Evolutionary conservation across 2,797 vertebrate species (phyloP).

Genomic region (Hyperoplus lanceolatus): DNA sequence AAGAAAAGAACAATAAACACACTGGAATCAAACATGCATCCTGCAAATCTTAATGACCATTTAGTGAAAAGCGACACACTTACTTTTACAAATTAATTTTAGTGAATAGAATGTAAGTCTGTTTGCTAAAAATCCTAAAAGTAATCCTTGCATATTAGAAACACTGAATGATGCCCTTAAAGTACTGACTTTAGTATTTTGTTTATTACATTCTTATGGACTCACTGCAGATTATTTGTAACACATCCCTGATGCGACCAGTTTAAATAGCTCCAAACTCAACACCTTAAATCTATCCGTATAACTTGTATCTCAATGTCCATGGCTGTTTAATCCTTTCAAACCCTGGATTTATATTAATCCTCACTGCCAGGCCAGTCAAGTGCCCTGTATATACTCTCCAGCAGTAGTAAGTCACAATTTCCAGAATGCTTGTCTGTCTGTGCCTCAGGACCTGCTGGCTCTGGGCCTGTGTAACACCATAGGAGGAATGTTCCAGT

Average conservation of each 20-base stretch:
- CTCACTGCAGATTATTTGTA: not conserved
- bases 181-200: too few species aligned
- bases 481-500: constrained; percentile 90
- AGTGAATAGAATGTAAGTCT: not conserved
- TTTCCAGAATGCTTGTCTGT: constrained; percentile 6
- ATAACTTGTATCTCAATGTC: not conserved
- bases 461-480: constrained; percentile 92
- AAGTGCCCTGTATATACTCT: not conserved
- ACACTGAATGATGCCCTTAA: not conserved
- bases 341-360: too few species aligned
- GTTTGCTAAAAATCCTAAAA: not conserved
- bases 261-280: not conserved
- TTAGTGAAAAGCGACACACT: not conserved
- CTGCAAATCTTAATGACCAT: not conserved
- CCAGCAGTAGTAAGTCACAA: not conserved
- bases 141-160: not conserved
- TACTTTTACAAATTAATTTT: not conserved
- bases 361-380: not conserved
- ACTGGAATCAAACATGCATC: not conserved
- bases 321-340: not conserved
- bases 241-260: not conserved
- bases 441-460: constrained; percentile 88
- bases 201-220: not conserved
- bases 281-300: not conserved
- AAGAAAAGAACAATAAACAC: not conserved